Evolutionary conservation across 2,113 vertebrate species (phyloP).

Genomic region (Menidia beryllina): DNA sequence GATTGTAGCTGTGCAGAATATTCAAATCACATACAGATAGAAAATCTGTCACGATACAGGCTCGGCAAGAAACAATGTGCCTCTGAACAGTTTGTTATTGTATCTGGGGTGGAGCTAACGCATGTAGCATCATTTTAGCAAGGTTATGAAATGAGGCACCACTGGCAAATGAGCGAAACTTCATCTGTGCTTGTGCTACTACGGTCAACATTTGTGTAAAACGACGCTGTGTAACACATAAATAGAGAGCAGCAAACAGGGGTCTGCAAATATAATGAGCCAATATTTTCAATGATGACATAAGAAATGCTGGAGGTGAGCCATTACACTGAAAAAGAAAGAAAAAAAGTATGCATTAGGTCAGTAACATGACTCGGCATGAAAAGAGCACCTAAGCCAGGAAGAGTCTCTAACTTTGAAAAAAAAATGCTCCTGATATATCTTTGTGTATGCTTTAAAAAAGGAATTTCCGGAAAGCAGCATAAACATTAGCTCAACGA

Average conservation of each 20-base stretch:
- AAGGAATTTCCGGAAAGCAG: constrained; percentile 24
- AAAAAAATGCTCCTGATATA: constrained; percentile 9
- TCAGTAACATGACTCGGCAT: too few relatives aligned
- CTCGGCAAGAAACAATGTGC: not conserved
- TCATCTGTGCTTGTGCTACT: constrained; percentile 10
- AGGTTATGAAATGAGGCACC: constrained; percentile 21
- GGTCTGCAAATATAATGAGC: too few relatives aligned
- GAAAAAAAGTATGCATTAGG: too few relatives aligned
- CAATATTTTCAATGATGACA: too few relatives aligned
- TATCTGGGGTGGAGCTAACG: constrained; percentile 20
- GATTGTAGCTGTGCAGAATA: constrained; percentile 4
- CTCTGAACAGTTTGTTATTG: not conserved
- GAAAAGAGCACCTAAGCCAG: too few relatives aligned
- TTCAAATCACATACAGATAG: not conserved
- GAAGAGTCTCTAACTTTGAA: not conserved
- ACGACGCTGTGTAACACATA: too few relatives aligned
- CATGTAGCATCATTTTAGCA: constrained; percentile 21
- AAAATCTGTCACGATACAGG: constrained; percentile 7
- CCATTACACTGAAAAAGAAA: too few relatives aligned
- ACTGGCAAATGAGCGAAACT: not conserved
- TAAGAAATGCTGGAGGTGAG: too few relatives aligned
- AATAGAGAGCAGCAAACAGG: too few relatives aligned
- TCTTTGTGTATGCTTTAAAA: not conserved
- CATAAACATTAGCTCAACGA: not conserved
- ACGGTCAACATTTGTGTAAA: not conserved